Base-by-base conservation (phyloP, 1,140 invertebrate species). In the Cephus cinctus region DNA sequence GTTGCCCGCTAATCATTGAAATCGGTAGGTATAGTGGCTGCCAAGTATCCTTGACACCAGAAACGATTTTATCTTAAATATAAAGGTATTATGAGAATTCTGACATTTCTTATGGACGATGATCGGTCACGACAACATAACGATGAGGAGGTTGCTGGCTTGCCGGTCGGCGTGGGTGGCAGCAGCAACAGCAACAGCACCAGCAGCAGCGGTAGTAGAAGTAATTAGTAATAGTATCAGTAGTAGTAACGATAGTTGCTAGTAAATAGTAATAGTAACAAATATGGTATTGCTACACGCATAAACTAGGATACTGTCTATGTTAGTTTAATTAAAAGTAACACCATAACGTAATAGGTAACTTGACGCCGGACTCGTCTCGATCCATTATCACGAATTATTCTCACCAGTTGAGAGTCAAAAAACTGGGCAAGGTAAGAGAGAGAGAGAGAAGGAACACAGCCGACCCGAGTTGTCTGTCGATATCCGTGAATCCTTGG, bases 251-350 rank as follows among this genome's bases (percentile, higher is more conserved):
- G 48, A 44, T 42, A 47, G n/a, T 54, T 48, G 52, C 43, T 51
- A 53, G 48, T 54, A 46, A 53, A 54, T 59, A 66, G 57, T 65
- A 62, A 36, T 60, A 53, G 58, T 55, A 58, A 47, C 52, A 59
- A 45, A 50, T 52, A 41, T 47, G 55, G 52, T 57, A 54, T 49
- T 56, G 65, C 58, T 63, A 64, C 70, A 71, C 56, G 54, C 70
- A 69, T 73, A 73, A 71, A 73, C n/a, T 69, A 73, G 65, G 66
- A 59, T 59, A 63, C 41, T 27, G 11, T 64, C 63, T 69, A 69
- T 57, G 67, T 73, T 71, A 70, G 66, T 71, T 66, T 65, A 59
- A 70, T 71, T 71, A 70, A 69, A 67, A 74, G 57, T 74, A 71
- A 71, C 62, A 60, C 65, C 66, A 61, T 73, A 73, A 71, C 50